Percentiles rank a stretch among this genome's conserved stretches.
These are phyloP conservation scores for Morone saxatilis DNA, from an alignment of 2,113 vertebrate species.

Conservation along the genomic window DNA sequence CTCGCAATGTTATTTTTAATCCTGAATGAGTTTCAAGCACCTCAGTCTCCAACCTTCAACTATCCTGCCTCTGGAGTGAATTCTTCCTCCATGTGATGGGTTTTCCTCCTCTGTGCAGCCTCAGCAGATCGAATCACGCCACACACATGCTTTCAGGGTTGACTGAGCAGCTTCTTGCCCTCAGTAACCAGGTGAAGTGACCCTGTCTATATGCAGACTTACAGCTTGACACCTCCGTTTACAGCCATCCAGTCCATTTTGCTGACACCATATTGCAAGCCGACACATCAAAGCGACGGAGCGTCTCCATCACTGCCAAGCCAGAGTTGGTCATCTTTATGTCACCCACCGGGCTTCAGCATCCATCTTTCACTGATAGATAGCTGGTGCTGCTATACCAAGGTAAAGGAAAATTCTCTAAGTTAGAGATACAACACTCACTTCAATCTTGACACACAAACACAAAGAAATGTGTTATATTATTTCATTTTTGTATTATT, in stretches of 20 bases:
- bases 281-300: constrained; percentile 38
- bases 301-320: constrained; percentile 60
- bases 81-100: constrained; percentile 53
- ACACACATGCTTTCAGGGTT: constrained; percentile 67
- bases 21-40: constrained; percentile 53
- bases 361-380: constrained; percentile 44
- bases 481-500: too few relatives aligned
- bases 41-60: constrained; percentile 50
- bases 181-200: constrained; percentile 70
- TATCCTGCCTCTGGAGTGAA: constrained; percentile 37
- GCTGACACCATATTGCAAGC: constrained; percentile 58
- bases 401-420: constrained; percentile 18
- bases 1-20: constrained; percentile 53
- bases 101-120: constrained; percentile 65
- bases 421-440: constrained; percentile 1
- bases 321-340: constrained; percentile 41
- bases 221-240: constrained; percentile 53
- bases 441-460: neutral
- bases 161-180: constrained; percentile 65
- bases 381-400: constrained; percentile 17
- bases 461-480: too few relatives aligned
- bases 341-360: constrained; percentile 27
- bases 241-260: constrained; percentile 57
- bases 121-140: constrained; percentile 74
- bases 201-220: constrained; percentile 74